Conservation (phyloP, 2,797 vertebrate species). For the Manis crassicaudata region DNA sequence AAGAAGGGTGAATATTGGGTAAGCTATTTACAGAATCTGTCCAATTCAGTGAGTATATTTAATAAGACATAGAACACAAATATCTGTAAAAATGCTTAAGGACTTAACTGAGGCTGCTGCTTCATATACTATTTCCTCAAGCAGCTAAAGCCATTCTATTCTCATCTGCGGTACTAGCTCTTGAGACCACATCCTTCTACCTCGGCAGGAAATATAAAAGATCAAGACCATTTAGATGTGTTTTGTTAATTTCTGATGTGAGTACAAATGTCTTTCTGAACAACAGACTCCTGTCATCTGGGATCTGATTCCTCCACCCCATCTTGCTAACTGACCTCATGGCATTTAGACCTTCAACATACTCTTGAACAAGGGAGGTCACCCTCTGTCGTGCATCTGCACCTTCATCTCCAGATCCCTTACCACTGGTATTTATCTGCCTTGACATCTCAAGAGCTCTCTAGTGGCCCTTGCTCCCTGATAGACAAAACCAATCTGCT, state of each 20-base stretch:
- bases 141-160: constrained; percentile 21
- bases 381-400: not conserved
- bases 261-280: constrained; percentile 44
- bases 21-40: not conserved
- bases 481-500: not conserved
- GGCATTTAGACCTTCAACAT: not conserved
- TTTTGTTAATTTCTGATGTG: constrained; percentile 21
- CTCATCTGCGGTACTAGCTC: not conserved
- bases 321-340: not conserved
- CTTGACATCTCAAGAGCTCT: not conserved
- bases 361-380: not conserved
- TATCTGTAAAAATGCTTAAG: not conserved
- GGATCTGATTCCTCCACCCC: not conserved
- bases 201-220: constrained; percentile 53
- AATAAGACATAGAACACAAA: not conserved
- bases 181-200: constrained; percentile 66
- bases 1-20: not conserved
- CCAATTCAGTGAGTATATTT: not conserved
- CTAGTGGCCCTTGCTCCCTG: not conserved
- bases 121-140: constrained; percentile 5
- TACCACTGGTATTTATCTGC: not conserved
- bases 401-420: constrained; percentile 16
- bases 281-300: not conserved
- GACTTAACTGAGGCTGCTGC: not conserved
- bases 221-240: constrained; percentile 32